A percentile compares a stretch with the other conserved stretches of the same genome.
Evolutionary conservation across 2,888 invertebrate genomes (phyloP).

Genomic region (Leucania comma): DNA sequence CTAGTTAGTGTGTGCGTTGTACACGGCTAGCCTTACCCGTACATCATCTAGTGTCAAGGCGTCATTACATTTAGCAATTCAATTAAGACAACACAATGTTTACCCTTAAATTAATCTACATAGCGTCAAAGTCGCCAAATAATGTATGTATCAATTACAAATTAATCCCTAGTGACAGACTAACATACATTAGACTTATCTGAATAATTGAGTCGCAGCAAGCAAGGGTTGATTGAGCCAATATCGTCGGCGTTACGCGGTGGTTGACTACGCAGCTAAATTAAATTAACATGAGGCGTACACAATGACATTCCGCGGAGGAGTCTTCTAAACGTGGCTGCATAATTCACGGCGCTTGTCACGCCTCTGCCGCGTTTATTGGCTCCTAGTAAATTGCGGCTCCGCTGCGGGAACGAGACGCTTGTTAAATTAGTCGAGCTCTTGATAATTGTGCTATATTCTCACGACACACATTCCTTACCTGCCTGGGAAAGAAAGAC

Average conservation of each 20-base stretch:
- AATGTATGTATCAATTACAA: slow-evolving; percentile 70
- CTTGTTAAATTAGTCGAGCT: slow-evolving; percentile 60
- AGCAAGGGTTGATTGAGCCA: slow-evolving; percentile 73
- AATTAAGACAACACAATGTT: slow-evolving; percentile 48
- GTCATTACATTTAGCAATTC: slow-evolving; percentile 37
- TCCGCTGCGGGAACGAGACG: slow-evolving; percentile 47
- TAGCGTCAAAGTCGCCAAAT: slow-evolving; percentile 54
- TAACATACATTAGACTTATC: slow-evolving; percentile 66
- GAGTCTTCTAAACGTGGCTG: slow-evolving; percentile 66
- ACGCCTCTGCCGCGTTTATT: slow-evolving; percentile 70
- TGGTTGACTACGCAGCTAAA: slow-evolving; percentile 76
- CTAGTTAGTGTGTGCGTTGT: too few relatives aligned
- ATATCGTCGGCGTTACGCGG: slow-evolving; percentile 72
- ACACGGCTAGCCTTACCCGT: too few relatives aligned
- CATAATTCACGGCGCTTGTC: slow-evolving; percentile 74
- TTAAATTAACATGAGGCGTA: slow-evolving; percentile 84
- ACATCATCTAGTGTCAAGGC: neutral
- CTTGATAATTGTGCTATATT: slow-evolving; percentile 56
- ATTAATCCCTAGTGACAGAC: slow-evolving; percentile 62
- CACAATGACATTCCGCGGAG: slow-evolving; percentile 72
- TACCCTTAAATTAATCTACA: slow-evolving; percentile 32
- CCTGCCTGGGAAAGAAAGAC: neutral
- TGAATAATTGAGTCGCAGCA: slow-evolving; percentile 73
- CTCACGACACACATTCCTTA: slow-evolving; percentile 27
- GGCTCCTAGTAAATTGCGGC: slow-evolving; percentile 69